These are phyloP conservation scores for Drosophila sproati DNA, from an alignment of 1,140 invertebrate species.

Conservation along the genomic window DNA sequence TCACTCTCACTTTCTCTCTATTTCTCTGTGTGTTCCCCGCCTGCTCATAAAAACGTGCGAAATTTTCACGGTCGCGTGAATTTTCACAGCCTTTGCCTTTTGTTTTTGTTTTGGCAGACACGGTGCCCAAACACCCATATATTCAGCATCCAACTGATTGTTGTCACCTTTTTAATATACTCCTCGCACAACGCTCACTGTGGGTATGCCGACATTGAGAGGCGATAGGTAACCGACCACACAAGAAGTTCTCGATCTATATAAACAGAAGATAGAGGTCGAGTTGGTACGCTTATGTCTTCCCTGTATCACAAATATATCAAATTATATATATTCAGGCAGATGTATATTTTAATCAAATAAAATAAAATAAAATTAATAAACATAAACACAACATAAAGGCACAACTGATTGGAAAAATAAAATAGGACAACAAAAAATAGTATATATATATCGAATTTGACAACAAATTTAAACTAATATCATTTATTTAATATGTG, in stretches of 20 bases:
- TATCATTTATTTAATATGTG: too few species aligned
- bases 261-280: too few species aligned
- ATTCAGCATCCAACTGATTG: conserved; percentile 57
- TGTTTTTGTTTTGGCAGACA: conserved; percentile 72
- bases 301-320: too few species aligned
- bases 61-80: conserved; percentile 76
- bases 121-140: not conserved
- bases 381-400: too few species aligned
- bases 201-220: conserved; percentile 1
- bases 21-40: not conserved
- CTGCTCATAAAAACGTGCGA: conserved; percentile 80
- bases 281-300: too few species aligned
- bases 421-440: too few species aligned
- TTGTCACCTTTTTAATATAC: conserved; percentile 73
- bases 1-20: not conserved
- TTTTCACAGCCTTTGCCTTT: conserved; percentile 69
- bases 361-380: too few species aligned
- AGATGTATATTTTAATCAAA: too few species aligned
- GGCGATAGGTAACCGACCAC: not conserved
- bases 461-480: too few species aligned
- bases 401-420: too few species aligned
- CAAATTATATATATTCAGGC: too few species aligned
- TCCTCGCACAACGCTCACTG: conserved; percentile 3
- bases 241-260: not conserved
- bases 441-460: too few species aligned